These are phyloP conservation scores for Tolypeutes matacus DNA, from an alignment of 2,797 vertebrate species.

Conservation along the genomic window DNA sequence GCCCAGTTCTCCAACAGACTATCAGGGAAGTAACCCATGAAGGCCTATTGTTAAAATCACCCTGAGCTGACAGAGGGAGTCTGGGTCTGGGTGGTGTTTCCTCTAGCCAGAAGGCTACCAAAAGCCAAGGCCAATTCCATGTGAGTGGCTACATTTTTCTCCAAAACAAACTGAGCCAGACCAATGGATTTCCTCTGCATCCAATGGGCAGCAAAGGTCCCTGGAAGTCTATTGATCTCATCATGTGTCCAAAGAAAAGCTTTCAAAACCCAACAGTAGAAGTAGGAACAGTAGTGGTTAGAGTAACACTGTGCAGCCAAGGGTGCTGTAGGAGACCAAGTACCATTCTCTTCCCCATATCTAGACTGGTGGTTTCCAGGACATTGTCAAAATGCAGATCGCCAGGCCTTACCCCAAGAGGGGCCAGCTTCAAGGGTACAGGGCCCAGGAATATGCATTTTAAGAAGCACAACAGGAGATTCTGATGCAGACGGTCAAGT, in stretches of 20 bases:
- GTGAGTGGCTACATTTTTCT: background rate
- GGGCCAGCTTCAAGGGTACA: background rate
- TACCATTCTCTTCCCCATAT: background rate
- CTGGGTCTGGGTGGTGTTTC: background rate
- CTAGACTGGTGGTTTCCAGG: background rate
- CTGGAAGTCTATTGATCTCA: background rate
- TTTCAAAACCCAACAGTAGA: background rate
- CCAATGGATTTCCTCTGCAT: background rate
- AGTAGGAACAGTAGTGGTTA: background rate
- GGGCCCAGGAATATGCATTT: background rate
- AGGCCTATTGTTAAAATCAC: background rate
- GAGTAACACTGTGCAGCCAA: background rate
- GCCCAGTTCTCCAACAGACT: background rate
- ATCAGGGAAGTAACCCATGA: background rate
- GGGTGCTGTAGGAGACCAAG: background rate
- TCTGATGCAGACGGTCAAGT: background rate
- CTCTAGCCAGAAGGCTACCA: background rate
- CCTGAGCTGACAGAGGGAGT: background rate
- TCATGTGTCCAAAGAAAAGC: background rate
- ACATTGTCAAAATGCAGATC: background rate
- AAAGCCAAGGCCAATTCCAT: background rate
- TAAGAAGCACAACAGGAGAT: background rate
- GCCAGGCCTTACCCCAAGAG: background rate
- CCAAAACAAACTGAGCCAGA: conserved; percentile 8
- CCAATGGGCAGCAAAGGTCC: conserved; percentile 2